Base-by-base conservation (phyloP, 2,113 vertebrate species). In the Montifringilla adamsi region DNA sequence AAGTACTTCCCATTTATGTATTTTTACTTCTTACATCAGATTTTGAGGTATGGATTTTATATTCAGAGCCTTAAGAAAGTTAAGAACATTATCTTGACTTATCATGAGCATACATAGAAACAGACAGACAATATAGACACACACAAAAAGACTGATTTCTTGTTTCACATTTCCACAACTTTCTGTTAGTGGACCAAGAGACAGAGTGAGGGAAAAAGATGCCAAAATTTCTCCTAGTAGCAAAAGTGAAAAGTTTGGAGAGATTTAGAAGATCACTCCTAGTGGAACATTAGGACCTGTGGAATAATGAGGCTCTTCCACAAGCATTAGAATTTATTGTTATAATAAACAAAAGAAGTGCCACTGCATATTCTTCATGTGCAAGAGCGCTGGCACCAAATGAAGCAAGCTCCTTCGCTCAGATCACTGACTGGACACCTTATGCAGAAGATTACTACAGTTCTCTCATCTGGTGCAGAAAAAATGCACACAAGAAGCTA, bases 31-130 rank as follows among this genome's bases (percentile, higher is more conserved):
- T 47, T 62, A 69, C 22, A 10, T 37, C 53, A 53, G 66, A 89
- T 82, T 85, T 64, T 68, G 55, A 94, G 91, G 81, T 31, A 70
- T 2, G 9, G 23, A 63, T 79, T 87, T 91, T 52, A 37, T 59
- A 89, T 52, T 73, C 28, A 55, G 43, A 83, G 58, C 64, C 5
- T 28, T 60, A 53, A 88, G 49, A 16, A 90, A 82, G 15, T 72
- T 76, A 93, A 86, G 41, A 74, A 63, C 30, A 31, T 84, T 53
- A 79, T n/a, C 52, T 44, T 84, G 31, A 62, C 28, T 80, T 67
- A 75, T 49, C 23, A 63, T 30, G 9, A 59, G 62, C 41, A 67
- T 2, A 26, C 11, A 81, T 9, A 39, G 35, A 39, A 13, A 60
- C 24, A 37, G 15, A 59, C 5, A 37, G 35, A 37, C 37, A 37